Base-by-base conservation (phyloP, 2,797 vertebrate genomes). In the Protosalanx chinensis region DNA sequence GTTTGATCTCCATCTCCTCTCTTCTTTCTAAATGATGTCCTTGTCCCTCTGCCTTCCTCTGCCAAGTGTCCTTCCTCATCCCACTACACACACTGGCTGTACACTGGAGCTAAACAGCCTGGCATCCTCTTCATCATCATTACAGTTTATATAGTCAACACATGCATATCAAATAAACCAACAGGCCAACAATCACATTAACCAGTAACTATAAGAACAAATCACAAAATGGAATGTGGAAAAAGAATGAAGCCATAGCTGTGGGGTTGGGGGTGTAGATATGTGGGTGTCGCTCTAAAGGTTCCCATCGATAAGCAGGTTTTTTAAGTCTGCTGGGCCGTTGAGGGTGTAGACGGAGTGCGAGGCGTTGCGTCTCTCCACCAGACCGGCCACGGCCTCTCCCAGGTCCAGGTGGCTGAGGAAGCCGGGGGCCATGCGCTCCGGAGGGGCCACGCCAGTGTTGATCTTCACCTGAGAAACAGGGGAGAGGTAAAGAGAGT, bases 321-420 rank as follows among this genome's bases (percentile, higher is more conserved):
- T 89, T 73, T 93, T 92, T 51, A 95, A 71, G 81, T 95, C 94
- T 0, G 90, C 89, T 0, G 92, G 88, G 60, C 86, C 87, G 81
- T 70, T 90, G 82, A 94, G 57, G 5, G 79, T 88, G 82, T 91
- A 88, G 74, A 94, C 80, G 0, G 46, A 64, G 82, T 95, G 93
- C 2, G 93, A 89, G 16, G 79, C 62, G 59, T 79, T 84, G 6
- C 80, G 79, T 70, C 82, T 80, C 18, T 93, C 90, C 78, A 93
- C 85, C 6, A 92, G 73, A 2, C 83, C 49, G 16, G 91, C 86
- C 0, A 90, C 85, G 0, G 90, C 91, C 65, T 89, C 85, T 0
- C 91, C 92, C 80, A 95, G 88, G 66, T 94, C 93, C 86, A 93
- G 78, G 75, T 93, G 92, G 80, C 87, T 91, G 74, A 93, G 82